Evolutionary conservation across 1,140 invertebrate species (phyloP).

Genomic region (Eueides isabella): DNA sequence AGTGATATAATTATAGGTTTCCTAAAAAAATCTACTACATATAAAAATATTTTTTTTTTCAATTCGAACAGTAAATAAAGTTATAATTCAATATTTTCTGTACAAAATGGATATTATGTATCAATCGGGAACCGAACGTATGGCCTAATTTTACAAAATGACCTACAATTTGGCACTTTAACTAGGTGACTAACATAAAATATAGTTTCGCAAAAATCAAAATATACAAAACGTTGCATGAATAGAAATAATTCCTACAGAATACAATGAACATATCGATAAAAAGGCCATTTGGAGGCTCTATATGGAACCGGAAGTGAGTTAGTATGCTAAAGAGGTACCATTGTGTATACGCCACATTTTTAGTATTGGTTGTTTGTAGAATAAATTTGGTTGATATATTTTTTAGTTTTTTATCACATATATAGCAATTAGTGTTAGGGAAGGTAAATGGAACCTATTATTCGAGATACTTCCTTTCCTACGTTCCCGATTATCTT

Average conservation of each 20-base stretch:
- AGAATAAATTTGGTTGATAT: too few relatives aligned
- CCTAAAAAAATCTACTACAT: too few relatives aligned
- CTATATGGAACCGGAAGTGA: constrained; percentile 31
- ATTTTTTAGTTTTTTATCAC: background rate
- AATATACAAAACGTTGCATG: background rate
- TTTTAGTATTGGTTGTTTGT: background rate
- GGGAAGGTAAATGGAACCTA: too few relatives aligned
- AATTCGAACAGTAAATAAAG: too few relatives aligned
- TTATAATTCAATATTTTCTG: too few relatives aligned
- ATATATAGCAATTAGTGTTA: background rate
- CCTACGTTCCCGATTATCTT: too few relatives aligned
- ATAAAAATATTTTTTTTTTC: too few relatives aligned
- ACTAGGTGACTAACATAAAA: constrained; percentile 7
- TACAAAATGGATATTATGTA: too few relatives aligned
- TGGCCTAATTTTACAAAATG: background rate
- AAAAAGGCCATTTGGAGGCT: constrained; percentile 41
- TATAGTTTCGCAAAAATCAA: background rate
- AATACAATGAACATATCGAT: constrained; percentile 31
- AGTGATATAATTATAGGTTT: too few relatives aligned
- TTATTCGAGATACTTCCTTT: too few relatives aligned
- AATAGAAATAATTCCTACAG: constrained; percentile 12
- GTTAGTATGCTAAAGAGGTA: constrained; percentile 19
- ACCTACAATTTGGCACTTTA: background rate
- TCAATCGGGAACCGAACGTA: background rate
- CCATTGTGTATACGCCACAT: background rate